Evolutionary conservation across 2,888 invertebrate genomes (phyloP).

Genomic region (Stenodema calcarata): DNA sequence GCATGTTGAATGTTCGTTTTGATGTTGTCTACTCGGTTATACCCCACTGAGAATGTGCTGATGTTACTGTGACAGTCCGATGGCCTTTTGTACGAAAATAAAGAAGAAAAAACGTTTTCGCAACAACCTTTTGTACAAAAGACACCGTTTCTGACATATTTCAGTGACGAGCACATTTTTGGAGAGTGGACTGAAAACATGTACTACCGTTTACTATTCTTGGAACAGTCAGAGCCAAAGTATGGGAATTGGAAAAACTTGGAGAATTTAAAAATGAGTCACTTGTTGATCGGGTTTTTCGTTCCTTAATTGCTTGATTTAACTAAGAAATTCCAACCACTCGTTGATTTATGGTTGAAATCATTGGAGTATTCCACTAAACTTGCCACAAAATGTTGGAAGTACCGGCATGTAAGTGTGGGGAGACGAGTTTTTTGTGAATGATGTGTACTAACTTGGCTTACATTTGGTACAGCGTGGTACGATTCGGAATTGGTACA

Average conservation of each 20-base stretch:
- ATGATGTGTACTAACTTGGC: not conserved
- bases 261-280: not conserved
- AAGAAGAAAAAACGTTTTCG: not conserved
- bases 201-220: slow-evolving; percentile 28
- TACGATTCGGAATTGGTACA: slow-evolving; percentile 86
- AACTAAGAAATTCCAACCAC: not conserved
- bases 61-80: slow-evolving; percentile 16
- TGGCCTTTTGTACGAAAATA: not conserved
- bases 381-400: slow-evolving; percentile 16
- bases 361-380: slow-evolving; percentile 4
- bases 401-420: slow-evolving; percentile 22
- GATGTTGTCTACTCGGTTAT: not conserved
- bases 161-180: slow-evolving; percentile 30
- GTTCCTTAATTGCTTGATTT: not conserved
- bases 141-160: not conserved
- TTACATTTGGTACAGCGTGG: slow-evolving; percentile 72
- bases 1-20: not conserved
- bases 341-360: not conserved
- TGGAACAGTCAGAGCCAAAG: slow-evolving; percentile 37
- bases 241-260: not conserved
- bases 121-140: not conserved
- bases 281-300: not conserved
- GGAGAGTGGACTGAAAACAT: not conserved
- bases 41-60: not conserved
- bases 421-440: not conserved